Percentiles rank a stretch among this genome's conserved stretches.
Evolutionary conservation across 2,888 invertebrate species (phyloP).

Genomic region (Drosophila glabriapex): DNA sequence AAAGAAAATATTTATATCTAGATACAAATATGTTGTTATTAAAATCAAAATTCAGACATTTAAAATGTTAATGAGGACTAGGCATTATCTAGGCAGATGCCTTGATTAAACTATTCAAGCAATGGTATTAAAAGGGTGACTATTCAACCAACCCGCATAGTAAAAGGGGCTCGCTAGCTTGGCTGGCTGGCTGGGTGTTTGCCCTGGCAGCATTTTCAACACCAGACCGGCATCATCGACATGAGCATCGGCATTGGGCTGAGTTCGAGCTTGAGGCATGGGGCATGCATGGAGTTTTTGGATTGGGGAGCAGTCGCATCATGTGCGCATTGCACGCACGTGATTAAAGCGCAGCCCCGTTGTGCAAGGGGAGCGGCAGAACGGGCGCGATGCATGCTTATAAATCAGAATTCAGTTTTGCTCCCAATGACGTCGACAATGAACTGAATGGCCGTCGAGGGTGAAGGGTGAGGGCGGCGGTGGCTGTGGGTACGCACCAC

Average conservation of each 20-base stretch:
- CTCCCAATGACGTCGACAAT: conserved; percentile 71
- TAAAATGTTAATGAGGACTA: neutral
- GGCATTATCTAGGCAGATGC: neutral
- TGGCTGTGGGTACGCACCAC: conserved; percentile 60
- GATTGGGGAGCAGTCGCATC: conserved; percentile 71
- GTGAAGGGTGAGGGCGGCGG: conserved; percentile 11
- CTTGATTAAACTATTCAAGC: neutral
- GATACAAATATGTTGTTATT: neutral
- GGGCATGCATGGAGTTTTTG: conserved; percentile 58
- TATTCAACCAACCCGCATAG: conserved; percentile 23
- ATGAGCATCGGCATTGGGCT: conserved; percentile 4
- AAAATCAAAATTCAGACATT: neutral
- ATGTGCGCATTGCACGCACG: conserved; percentile 80
- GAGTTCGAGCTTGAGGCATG: conserved; percentile 15
- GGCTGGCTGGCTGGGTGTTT: conserved; percentile 66
- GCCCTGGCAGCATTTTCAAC: conserved; percentile 76
- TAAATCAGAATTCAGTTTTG: conserved; percentile 77
- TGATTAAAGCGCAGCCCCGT: conserved; percentile 80
- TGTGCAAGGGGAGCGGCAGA: conserved; percentile 40
- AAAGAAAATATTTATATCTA: neutral
- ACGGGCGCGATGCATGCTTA: conserved; percentile 59
- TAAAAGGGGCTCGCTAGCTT: conserved; percentile 54
- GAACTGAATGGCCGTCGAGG: conserved; percentile 50
- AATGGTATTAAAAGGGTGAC: neutral
- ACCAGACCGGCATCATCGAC: conserved; percentile 54